phyloP scores from a whole-genome alignment of 2,888 invertebrate genomes.

The Deladenus siricidicola region DNA sequence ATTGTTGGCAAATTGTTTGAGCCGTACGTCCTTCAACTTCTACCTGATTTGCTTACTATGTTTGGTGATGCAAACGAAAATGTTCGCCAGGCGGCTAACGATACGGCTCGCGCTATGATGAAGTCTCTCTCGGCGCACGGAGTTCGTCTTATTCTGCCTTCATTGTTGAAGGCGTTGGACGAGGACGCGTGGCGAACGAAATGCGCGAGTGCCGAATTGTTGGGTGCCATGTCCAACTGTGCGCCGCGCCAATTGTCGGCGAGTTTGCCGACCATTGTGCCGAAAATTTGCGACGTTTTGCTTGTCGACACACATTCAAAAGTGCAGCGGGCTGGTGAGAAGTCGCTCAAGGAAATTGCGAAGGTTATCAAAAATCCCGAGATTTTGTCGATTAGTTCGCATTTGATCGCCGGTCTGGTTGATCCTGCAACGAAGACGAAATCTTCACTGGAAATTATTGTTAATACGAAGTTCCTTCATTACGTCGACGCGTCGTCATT shows the following conservation, averaged over 20 bases:
- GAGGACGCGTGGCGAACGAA: constrained; percentile 99
- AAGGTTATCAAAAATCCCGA: constrained; percentile 67
- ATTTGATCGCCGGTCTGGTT: constrained; percentile 35
- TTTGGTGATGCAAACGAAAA: constrained; percentile 89
- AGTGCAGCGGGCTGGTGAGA: constrained; percentile 61
- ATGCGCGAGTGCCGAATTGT: constrained; percentile 58
- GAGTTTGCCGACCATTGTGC: constrained; percentile 93
- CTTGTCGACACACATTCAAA: constrained; percentile 83
- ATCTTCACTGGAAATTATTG: constrained; percentile 72
- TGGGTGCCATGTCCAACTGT: constrained; percentile 63
- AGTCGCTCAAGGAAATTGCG: constrained; percentile 88
- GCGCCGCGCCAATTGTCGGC: constrained; percentile 97
- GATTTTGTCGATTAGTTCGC: constrained; percentile 26
- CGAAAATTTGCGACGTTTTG: constrained; percentile 87
- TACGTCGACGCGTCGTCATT: constrained; percentile 97
- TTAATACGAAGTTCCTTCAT: constrained; percentile 76
- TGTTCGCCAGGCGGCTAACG: constrained; percentile 85
- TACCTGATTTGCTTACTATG: constrained; percentile 85
- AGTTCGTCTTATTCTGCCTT: constrained; percentile 89
- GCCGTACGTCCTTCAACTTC: constrained; percentile 92
- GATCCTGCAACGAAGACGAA: constrained; percentile 84
- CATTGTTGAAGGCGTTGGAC: constrained; percentile 79
- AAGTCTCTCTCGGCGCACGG: constrained; percentile 79
- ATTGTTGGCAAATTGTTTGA: constrained; percentile 93
- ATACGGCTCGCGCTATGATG: constrained; percentile 74